Percentiles rank a stretch among this genome's conserved stretches.
Conservation (phyloP, 2,888 invertebrate genomes). For the Drosophila borealis region DNA sequence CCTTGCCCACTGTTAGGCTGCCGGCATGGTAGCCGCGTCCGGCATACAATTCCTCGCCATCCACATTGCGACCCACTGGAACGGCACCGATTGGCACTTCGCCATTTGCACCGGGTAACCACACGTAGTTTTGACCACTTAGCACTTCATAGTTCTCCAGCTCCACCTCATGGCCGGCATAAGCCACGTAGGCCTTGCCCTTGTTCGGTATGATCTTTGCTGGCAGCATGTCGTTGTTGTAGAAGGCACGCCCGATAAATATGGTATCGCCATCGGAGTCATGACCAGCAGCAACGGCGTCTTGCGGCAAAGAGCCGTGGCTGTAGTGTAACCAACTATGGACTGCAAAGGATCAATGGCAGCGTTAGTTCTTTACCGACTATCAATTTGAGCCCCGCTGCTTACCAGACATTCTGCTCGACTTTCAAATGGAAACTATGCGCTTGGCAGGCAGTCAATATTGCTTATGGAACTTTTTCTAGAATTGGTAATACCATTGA, state of each 20-base stretch:
- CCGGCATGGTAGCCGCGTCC: constrained; percentile 89
- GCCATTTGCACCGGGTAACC: constrained; percentile 88
- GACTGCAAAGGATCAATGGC: constrained; percentile 54
- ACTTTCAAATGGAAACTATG: constrained; percentile 37
- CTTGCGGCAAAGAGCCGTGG: constrained; percentile 65
- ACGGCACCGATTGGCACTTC: constrained; percentile 88
- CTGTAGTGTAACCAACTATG: constrained; percentile 86
- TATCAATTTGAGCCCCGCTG: neutral
- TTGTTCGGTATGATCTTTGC: constrained; percentile 88
- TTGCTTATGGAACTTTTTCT: constrained; percentile 8
- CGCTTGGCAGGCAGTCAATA: neutral
- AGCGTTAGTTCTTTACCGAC: constrained; percentile 2
- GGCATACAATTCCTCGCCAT: constrained; percentile 89
- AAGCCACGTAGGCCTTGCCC: constrained; percentile 88
- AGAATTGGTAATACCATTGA: constrained; percentile 12
- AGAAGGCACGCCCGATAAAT: constrained; percentile 90
- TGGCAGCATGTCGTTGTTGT: constrained; percentile 88
- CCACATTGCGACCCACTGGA: constrained; percentile 87
- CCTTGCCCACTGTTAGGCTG: constrained; percentile 90
- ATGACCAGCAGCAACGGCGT: constrained; percentile 87
- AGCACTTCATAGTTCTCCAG: constrained; percentile 89
- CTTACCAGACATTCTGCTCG: constrained; percentile 66
- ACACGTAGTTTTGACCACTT: constrained; percentile 88
- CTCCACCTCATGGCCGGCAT: constrained; percentile 87
- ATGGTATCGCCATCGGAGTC: constrained; percentile 90